Percentiles rank a stretch among this genome's conserved stretches.
Conservation (phyloP, 1,140 invertebrate genomes). For the Pseudomyrmex cubaensis region DNA sequence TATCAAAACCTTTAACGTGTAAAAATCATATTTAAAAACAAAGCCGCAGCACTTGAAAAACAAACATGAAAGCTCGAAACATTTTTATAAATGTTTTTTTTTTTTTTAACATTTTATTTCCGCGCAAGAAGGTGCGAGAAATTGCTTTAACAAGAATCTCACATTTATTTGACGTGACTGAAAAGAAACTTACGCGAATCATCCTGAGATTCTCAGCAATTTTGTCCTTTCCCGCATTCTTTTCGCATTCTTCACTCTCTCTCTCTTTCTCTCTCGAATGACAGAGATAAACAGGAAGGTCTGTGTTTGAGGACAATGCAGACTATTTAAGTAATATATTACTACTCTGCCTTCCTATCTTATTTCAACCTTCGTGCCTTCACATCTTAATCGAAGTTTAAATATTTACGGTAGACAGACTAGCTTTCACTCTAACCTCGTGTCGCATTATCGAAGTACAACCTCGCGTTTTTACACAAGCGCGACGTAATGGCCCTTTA, state of each 20-base stretch:
- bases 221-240: background rate
- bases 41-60: background rate
- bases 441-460: background rate
- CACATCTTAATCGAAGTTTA: background rate
- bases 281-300: background rate
- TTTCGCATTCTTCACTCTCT: background rate
- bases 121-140: background rate
- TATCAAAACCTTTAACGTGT: background rate
- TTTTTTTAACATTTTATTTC: background rate
- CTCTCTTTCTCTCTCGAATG: too few species aligned
- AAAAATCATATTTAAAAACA: constrained; percentile 29
- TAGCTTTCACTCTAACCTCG: background rate
- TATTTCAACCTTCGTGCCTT: background rate
- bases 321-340: background rate
- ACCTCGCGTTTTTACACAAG: background rate
- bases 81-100: background rate
- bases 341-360: background rate
- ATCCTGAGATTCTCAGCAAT: background rate
- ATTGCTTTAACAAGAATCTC: background rate
- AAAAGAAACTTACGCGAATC: background rate
- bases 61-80: background rate
- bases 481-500: background rate
- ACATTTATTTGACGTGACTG: background rate
- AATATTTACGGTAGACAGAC: background rate
- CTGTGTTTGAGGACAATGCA: background rate